Evolutionary conservation across 2,888 invertebrate species (phyloP), one percentile per base, ranked within the genome.

Genomic region (Scelioninae gen. 2): DNA sequence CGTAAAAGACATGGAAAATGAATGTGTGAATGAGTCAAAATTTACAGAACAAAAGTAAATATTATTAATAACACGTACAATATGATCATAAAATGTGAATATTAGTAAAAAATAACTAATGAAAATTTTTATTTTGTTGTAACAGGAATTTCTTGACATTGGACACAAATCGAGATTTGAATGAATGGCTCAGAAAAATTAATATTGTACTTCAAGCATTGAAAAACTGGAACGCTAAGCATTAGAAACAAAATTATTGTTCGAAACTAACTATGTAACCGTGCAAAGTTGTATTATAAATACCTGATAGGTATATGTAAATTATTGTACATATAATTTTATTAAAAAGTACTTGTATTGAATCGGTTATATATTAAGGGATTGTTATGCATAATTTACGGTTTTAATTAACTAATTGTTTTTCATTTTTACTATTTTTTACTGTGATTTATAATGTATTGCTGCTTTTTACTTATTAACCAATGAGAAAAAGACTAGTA

Each of bases 91-190:
- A n/a, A n/a, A 2, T 2, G 10, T 7, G 10, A 9, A 31, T 6
- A 6, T 2, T 31, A 31, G 9, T 31, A 2, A 31, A 9, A 31
- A 6, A 9, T 31, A 31, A 9, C 9, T 7, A 6, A 31, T 31
- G 4, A 13, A 2, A 19, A 35, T 13, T 22, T 31, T 19, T 13
- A 1, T 19, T 39, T 37, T 50, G 2, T 25, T 45, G 1, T n/a
- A 10, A 19, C 69, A 85, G 84, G 39, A 82, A 82, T 76, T 86
- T 86, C 64, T 85, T 90, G 75, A 85, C 87, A 0, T 87, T 87
- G 13, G 89, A 89, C 61, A 87, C 83, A n/a, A 85, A 84, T 50
- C 72, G 79, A 2, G 89, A 89, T 60, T 82, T 88, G 10, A 76
- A 81, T 13, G 81, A 81, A 45, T 90, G 90, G 90, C 80, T 88